phyloP scores from a whole-genome alignment of 2,888 invertebrate species.

The Agrotis segetum region DNA sequence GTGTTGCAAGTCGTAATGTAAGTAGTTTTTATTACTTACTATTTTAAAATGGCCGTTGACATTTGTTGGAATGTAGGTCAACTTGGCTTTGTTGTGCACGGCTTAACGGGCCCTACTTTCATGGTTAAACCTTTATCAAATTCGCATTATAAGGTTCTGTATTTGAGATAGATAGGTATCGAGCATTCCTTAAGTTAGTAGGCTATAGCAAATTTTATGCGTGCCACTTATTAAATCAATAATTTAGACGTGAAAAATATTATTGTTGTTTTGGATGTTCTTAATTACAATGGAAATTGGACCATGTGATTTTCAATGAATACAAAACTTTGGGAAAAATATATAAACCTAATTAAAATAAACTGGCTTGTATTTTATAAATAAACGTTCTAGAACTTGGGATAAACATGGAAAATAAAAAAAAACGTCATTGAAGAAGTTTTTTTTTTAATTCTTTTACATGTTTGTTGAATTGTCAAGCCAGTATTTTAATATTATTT shows the following conservation, averaged over 20 bases:
- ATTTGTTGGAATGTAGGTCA: conserved; percentile 78
- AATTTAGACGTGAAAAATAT: conserved; percentile 4
- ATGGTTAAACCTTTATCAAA: conserved; percentile 63
- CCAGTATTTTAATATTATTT: conserved; percentile 28
- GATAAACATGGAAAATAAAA: background rate
- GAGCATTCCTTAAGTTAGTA: conserved; percentile 4
- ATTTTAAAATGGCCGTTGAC: conserved; percentile 74
- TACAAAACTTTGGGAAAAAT: background rate
- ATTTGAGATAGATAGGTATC: conserved; percentile 12
- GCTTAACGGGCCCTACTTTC: conserved; percentile 67
- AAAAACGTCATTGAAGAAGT: background rate
- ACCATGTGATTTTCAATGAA: background rate
- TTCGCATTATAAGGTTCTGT: conserved; percentile 49
- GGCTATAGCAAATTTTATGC: conserved; percentile 12
- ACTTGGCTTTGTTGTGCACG: conserved; percentile 70
- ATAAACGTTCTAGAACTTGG: background rate
- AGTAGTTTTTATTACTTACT: conserved; percentile 77
- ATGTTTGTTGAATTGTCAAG: conserved; percentile 3
- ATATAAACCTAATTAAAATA: background rate
- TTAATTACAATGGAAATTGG: conserved; percentile 18
- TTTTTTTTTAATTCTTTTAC: conserved; percentile 14
- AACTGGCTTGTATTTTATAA: background rate
- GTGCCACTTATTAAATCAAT: conserved; percentile 17
- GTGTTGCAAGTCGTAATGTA: conserved; percentile 73
- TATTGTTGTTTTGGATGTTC: conserved; percentile 13